Evolutionary conservation across 2,797 vertebrate genomes (phyloP), one percentile per base, ranked within the genome.

Genomic region (Poecilia velifera): DNA sequence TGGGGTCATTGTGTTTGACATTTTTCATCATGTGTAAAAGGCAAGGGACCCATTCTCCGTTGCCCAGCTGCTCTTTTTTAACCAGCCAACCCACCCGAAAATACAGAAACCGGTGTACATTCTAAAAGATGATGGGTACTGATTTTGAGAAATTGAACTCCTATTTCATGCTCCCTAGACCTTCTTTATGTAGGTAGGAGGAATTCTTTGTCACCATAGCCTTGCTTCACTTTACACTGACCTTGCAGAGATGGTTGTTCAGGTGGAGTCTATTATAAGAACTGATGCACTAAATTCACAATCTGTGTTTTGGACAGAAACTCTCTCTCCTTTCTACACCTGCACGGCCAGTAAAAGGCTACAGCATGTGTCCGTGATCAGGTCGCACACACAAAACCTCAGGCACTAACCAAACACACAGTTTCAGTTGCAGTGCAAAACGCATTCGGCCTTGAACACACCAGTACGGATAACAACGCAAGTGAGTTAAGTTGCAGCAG

Each of bases 1-100:
- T 86, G 85, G 84, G 84, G 80, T 90, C 89, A 91, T 84, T 82
- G 74, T 90, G 80, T 86, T 53, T 89, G 88, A 91, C 89, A 83
- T 87, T 82, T 81, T 68, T 83, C 43, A 77, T 73, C 66, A 74
- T 64, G 68, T 68, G 59, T 64, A 72, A 82, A 71, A 46, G 77
- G 73, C 76, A 82, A 62, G 85, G 74, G 83, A 71, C 10, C 16
- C 72, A 31, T 80, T 82, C 76, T 51, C 34, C 66, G 49, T 72
- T 66, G 20, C 46, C 20, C 43, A 73, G 80, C 72, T 82, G 66
- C 79, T 78, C 55, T 57, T 76, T 79, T 76, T n/a, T 28, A 45
- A 81, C 74, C 74, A 81, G 31, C 49, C 41, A 43, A 14, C 51
- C 20, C n/a, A 31, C n/a, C 2, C 36, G 25, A 41, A 75, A 45